A percentile compares a stretch with the other conserved stretches of the same genome.
Evolutionary conservation across 2,797 vertebrate species (phyloP).

Genomic region (Garrulus glandarius): DNA sequence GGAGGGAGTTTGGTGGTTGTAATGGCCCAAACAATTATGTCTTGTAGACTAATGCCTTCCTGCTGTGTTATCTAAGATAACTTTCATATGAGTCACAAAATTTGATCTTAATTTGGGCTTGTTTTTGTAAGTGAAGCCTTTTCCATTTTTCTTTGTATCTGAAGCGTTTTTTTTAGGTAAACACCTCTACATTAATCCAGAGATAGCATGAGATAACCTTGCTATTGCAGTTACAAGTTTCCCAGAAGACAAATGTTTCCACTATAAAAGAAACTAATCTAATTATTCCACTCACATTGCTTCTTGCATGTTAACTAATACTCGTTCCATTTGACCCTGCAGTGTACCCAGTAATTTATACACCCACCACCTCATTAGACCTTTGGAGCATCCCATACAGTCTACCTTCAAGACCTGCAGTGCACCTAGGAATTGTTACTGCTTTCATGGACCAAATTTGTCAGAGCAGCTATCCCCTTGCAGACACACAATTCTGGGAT

Average conservation of each 20-base stretch:
- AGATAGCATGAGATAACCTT: background rate
- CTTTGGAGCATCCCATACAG: background rate
- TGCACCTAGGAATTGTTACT: background rate
- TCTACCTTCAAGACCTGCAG: background rate
- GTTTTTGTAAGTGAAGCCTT: background rate
- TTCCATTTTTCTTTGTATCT: background rate
- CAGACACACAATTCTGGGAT: background rate
- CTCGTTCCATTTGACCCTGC: background rate
- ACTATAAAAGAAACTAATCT: background rate
- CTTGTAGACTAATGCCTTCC: conserved; percentile 38
- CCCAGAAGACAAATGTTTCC: background rate
- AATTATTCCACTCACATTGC: background rate
- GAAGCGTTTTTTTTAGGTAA: background rate
- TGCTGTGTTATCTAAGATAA: background rate
- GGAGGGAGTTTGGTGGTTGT: background rate
- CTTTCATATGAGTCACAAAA: background rate
- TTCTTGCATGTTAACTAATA: background rate
- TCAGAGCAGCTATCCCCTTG: background rate
- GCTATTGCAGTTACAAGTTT: background rate
- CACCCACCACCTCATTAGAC: background rate
- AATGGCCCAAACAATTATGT: conserved; percentile 58
- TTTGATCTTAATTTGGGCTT: background rate
- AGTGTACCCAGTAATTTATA: background rate
- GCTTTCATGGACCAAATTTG: background rate
- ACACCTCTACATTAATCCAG: background rate